phyloP scores from a whole-genome alignment of 2,797 vertebrate genomes.

The Falco concolor region DNA sequence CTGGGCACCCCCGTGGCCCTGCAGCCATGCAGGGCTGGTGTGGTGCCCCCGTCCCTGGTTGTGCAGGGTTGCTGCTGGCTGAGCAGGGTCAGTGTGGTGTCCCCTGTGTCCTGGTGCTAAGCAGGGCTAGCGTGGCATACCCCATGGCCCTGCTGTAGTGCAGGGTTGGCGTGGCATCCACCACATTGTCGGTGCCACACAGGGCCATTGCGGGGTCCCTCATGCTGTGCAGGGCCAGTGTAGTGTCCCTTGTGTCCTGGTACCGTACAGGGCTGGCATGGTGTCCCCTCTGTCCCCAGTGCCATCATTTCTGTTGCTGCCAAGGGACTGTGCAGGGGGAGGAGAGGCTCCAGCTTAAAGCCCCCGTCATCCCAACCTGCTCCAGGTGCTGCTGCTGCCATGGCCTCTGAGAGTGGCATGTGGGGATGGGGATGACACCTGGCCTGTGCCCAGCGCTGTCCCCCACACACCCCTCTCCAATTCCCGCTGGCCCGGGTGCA shows the following conservation, averaged over 20 bases:
- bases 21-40: neutral
- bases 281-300: neutral
- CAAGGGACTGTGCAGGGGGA: neutral
- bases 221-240: neutral
- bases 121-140: neutral
- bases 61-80: neutral
- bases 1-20: neutral
- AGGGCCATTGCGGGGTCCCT: neutral
- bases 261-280: rapidly evolving
- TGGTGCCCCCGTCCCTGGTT: neutral
- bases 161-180: neutral
- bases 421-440: rapidly evolving
- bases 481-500: neutral
- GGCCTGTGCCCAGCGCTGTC: neutral
- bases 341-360: neutral
- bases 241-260: neutral
- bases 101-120: neutral
- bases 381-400: neutral
- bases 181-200: rapidly evolving
- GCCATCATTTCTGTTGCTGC: neutral
- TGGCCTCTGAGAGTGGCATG: rapidly evolving
- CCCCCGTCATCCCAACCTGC: neutral
- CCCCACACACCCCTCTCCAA: neutral
- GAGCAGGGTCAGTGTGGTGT: neutral
- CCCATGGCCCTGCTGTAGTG: neutral